Percentiles rank a stretch among this genome's conserved stretches.
These are phyloP conservation scores for Conus betulinus DNA, from an alignment of 1,140 invertebrate genomes.

Conservation along the genomic window DNA sequence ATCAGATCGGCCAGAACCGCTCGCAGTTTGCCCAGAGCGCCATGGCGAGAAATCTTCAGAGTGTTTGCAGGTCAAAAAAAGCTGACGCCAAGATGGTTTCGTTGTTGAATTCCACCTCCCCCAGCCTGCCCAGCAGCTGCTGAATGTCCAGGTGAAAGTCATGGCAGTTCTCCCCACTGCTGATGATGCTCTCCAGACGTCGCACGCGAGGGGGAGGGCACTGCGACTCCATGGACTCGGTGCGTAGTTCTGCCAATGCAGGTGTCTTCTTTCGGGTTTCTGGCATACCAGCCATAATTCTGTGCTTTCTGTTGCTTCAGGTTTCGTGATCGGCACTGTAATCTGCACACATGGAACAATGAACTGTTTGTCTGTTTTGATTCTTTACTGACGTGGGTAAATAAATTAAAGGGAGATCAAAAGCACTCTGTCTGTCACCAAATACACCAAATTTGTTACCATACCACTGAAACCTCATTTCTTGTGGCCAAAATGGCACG, in stretches of 20 bases:
- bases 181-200: conserved; percentile 26
- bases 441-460: too few relatives aligned
- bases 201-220: neutral
- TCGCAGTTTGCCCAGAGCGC: conserved; percentile 18
- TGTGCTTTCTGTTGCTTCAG: neutral
- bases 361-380: neutral
- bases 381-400: neutral
- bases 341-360: neutral
- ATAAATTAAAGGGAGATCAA: neutral
- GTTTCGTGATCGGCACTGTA: neutral
- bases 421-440: neutral
- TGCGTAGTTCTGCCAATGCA: neutral
- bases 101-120: neutral
- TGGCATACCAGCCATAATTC: neutral
- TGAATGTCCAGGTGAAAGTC: conserved; percentile 30
- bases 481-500: too few relatives aligned
- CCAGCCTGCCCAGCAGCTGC: conserved; percentile 14
- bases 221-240: conserved; percentile 7
- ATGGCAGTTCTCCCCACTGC: neutral
- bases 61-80: conserved; percentile 12
- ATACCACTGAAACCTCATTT: too few relatives aligned
- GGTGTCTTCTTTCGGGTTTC: neutral
- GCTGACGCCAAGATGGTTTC: neutral
- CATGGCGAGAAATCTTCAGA: conserved; percentile 24
- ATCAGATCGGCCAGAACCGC: conserved; percentile 25